phyloP scores from a whole-genome alignment of 2,113 vertebrate species.

The Scomber scombrus region DNA sequence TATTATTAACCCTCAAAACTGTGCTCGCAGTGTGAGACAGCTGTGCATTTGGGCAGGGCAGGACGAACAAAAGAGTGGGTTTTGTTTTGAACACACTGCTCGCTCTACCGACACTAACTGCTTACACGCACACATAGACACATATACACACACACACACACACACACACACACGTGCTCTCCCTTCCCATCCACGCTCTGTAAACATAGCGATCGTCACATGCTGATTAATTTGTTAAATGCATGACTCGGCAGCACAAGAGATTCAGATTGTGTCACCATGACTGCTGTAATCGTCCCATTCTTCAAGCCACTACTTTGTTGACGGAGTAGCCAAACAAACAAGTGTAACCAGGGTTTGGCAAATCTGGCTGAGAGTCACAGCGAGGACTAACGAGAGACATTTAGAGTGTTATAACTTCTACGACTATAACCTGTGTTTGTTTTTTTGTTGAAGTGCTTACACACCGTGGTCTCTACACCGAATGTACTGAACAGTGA shows the following conservation, averaged over 20 bases:
- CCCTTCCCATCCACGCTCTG: conserved; percentile 19
- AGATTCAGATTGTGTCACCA: conserved; percentile 54
- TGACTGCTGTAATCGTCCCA: conserved; percentile 27
- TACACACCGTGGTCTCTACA: neutral
- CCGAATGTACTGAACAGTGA: conserved; percentile 6
- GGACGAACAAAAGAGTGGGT: conserved; percentile 71
- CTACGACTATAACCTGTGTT: neutral
- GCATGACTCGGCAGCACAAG: conserved; percentile 32
- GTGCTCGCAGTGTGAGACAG: conserved; percentile 76
- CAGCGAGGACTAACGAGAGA: neutral
- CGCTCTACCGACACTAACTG: conserved; percentile 13
- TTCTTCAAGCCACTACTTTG: neutral
- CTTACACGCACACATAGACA: conserved; percentile 6
- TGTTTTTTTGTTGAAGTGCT: neutral
- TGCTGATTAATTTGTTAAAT: conserved; percentile 67
- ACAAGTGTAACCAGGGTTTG: neutral
- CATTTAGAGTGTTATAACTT: too few species aligned
- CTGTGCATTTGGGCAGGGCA: conserved; percentile 67
- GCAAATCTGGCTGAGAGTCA: neutral
- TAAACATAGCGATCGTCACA: conserved; percentile 53
- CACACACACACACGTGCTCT: conserved; percentile 19
- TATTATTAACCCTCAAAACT: conserved; percentile 85
- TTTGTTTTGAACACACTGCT: conserved; percentile 44
- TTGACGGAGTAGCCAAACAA: conserved; percentile 5
- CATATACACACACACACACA: conserved; percentile 18